These are phyloP conservation scores for Poecilia wingei DNA, from an alignment of 2,797 vertebrate species.

Conservation along the genomic window DNA sequence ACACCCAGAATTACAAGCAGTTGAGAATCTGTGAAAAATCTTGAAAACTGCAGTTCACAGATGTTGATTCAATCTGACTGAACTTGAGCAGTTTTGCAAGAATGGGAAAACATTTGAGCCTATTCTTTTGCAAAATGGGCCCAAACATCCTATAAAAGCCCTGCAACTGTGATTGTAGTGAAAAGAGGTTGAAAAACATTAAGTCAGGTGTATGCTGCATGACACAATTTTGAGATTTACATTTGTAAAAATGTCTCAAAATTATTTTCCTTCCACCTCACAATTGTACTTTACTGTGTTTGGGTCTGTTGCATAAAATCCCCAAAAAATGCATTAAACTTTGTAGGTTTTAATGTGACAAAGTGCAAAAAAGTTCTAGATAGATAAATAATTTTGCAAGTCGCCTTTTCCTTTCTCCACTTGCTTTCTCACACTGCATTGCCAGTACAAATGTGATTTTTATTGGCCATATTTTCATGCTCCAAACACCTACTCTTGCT, in stretches of 20 bases:
- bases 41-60: not conserved
- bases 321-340: not conserved
- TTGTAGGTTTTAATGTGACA: not conserved
- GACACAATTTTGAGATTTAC: not conserved
- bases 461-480: slow-evolving; percentile 1
- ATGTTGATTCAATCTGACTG: not conserved
- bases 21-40: not conserved
- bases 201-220: not conserved
- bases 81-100: not conserved
- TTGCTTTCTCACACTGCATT: not conserved
- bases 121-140: not conserved
- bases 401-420: not conserved
- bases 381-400: not conserved
- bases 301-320: not conserved
- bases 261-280: not conserved
- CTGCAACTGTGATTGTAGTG: not conserved
- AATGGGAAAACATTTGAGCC: not conserved
- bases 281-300: not conserved
- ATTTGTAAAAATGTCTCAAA: not conserved
- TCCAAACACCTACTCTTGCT: slow-evolving; percentile 7
- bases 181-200: not conserved
- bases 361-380: not conserved
- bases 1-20: not conserved
- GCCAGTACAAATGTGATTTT: slow-evolving; percentile 14
- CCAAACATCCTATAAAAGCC: not conserved